These are phyloP conservation scores for Crocidura indochinensis DNA, from an alignment of 2,797 vertebrate species.

Conservation along the genomic window DNA sequence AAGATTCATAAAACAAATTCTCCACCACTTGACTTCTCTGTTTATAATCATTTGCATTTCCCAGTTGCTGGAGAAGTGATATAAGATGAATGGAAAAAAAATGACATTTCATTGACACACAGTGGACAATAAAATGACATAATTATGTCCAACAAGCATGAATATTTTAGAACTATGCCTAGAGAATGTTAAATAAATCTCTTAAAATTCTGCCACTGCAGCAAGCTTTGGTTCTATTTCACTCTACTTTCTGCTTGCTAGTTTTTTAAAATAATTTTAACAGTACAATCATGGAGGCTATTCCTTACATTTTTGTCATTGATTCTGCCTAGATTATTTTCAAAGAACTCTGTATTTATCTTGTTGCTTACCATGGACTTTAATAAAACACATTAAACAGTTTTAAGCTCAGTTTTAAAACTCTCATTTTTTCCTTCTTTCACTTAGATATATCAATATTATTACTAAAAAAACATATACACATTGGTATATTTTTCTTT, in stretches of 20 bases:
- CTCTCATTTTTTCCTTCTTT: slow-evolving; percentile 39
- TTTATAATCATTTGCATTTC: slow-evolving; percentile 79
- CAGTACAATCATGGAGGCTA: slow-evolving; percentile 31
- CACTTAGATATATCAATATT: slow-evolving; percentile 51
- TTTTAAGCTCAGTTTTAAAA: slow-evolving; percentile 18
- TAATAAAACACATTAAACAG: slow-evolving; percentile 64
- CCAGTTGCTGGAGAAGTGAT: slow-evolving; percentile 61
- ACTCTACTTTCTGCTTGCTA: slow-evolving; percentile 61
- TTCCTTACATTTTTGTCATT: slow-evolving; percentile 65
- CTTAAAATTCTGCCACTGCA: slow-evolving; percentile 73
- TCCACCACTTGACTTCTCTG: slow-evolving; percentile 67
- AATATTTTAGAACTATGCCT: slow-evolving; percentile 81
- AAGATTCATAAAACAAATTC: slow-evolving; percentile 79
- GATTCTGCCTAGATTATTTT: slow-evolving; percentile 51
- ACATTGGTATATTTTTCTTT: neutral
- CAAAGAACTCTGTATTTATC: slow-evolving; percentile 40
- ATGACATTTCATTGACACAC: slow-evolving; percentile 77
- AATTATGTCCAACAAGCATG: slow-evolving; percentile 80
- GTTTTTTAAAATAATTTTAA: slow-evolving; percentile 68
- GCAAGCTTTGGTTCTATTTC: slow-evolving; percentile 41
- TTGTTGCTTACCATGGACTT: slow-evolving; percentile 59
- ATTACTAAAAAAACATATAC: neutral
- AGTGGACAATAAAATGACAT: slow-evolving; percentile 82
- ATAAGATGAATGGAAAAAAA: slow-evolving; percentile 50
- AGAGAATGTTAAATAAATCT: slow-evolving; percentile 76